These are phyloP conservation scores for Eidolon helvum DNA, from an alignment of 2,113 vertebrate genomes.

Conservation along the genomic window DNA sequence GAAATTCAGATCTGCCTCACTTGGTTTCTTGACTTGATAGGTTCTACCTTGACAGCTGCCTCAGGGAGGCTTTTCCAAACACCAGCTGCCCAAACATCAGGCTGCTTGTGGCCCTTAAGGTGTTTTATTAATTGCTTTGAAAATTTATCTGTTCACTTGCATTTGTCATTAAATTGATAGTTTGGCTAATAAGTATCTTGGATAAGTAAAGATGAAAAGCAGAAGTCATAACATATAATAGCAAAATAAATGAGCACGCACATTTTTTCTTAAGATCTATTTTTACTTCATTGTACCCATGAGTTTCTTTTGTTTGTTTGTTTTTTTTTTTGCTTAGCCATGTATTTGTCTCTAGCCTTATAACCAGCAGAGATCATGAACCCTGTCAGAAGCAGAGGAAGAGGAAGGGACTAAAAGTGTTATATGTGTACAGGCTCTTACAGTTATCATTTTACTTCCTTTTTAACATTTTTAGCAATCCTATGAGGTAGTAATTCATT, in stretches of 20 bases:
- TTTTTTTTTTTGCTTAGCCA: not conserved
- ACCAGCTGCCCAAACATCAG: not conserved
- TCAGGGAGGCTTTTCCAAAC: fast-evolving
- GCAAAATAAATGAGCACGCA: not conserved
- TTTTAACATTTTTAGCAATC: not conserved
- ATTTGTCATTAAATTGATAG: not conserved
- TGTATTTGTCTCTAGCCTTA: not conserved
- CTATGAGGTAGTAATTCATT: not conserved
- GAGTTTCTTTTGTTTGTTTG: not conserved
- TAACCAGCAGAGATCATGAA: not conserved
- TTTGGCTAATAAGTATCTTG: not conserved
- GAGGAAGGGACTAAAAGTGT: not conserved
- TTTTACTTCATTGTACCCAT: not conserved
- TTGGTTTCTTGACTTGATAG: not conserved
- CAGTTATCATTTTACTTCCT: not conserved
- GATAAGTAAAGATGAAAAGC: not conserved
- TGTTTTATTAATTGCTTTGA: not conserved
- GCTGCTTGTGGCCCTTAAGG: not conserved
- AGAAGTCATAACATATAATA: not conserved
- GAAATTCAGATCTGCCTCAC: not conserved
- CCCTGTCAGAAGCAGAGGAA: not conserved
- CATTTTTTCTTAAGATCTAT: not conserved
- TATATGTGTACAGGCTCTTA: not conserved
- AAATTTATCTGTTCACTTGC: not conserved
- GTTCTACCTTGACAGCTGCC: not conserved